A percentile compares a stretch with the other conserved stretches of the same genome.
Evolutionary conservation across 2,113 vertebrate species (phyloP).

Genomic region (Cottus gobio): DNA sequence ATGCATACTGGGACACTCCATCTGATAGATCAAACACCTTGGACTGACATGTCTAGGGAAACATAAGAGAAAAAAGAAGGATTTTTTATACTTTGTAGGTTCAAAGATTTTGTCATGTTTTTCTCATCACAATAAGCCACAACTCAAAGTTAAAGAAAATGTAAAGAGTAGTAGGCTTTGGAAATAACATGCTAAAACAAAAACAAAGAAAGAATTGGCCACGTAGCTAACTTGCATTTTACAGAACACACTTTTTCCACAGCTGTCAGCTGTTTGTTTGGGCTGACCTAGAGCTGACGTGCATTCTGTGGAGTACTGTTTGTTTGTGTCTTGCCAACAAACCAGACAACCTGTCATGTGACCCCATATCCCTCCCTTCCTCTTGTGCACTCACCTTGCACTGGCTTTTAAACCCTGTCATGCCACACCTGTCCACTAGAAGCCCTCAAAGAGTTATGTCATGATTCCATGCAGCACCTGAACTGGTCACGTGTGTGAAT

Average conservation of each 20-base stretch:
- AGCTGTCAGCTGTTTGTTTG: slow-evolving; percentile 39
- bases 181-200: neutral
- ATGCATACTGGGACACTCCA: slow-evolving; percentile 93
- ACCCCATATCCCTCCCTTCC: neutral
- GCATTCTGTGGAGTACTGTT: slow-evolving; percentile 31
- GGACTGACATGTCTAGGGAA: slow-evolving; percentile 89
- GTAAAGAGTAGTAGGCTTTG: neutral
- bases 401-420: slow-evolving; percentile 12
- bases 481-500: neutral
- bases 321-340: slow-evolving; percentile 64
- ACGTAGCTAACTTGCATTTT: neutral
- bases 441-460: slow-evolving; percentile 33
- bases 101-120: neutral
- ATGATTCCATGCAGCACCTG: neutral
- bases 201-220: neutral
- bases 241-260: slow-evolving; percentile 38
- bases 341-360: slow-evolving; percentile 15
- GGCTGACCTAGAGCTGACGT: slow-evolving; percentile 39
- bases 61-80: neutral
- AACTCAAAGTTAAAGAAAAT: neutral
- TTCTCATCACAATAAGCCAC: neutral
- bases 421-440: slow-evolving; percentile 43
- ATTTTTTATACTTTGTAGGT: too few relatives aligned
- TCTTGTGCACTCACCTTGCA: neutral
- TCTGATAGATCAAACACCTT: slow-evolving; percentile 94